phyloP scores from a whole-genome alignment of 2,113 vertebrate genomes.

The Prunella himalayana region DNA sequence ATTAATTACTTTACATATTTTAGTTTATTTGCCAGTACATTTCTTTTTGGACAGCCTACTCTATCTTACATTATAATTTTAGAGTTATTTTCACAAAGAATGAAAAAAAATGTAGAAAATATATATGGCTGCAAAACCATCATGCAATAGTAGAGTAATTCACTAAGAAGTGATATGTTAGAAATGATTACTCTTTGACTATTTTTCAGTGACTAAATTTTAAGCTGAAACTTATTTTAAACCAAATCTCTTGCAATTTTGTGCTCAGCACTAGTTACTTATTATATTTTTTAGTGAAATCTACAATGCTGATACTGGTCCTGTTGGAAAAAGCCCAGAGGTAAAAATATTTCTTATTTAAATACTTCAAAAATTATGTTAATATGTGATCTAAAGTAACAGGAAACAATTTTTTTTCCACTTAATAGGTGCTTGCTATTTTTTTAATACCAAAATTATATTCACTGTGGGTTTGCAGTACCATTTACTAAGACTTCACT shows the following conservation, averaged over 20 bases:
- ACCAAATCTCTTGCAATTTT: neutral
- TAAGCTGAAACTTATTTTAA: neutral
- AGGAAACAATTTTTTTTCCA: neutral
- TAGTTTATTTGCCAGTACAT: neutral
- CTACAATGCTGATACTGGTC: neutral
- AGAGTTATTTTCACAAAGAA: neutral
- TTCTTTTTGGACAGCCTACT: neutral
- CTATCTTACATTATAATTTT: neutral
- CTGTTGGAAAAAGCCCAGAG: neutral
- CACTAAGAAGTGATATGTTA: accelerated
- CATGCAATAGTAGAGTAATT: neutral
- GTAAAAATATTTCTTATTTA: neutral
- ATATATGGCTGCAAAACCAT: neutral
- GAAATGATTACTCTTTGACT: neutral
- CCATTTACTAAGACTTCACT: neutral
- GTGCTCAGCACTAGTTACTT: neutral
- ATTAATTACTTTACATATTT: neutral
- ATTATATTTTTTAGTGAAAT: neutral
- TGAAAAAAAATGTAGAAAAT: neutral
- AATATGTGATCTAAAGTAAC: neutral
- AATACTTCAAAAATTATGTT: neutral
- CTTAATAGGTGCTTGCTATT: neutral
- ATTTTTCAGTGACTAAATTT: neutral
- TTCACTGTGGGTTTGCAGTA: neutral
- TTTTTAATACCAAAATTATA: neutral